Evolutionary conservation across 2,888 invertebrate genomes (phyloP).

Genomic region (Ptilodon capucinus): DNA sequence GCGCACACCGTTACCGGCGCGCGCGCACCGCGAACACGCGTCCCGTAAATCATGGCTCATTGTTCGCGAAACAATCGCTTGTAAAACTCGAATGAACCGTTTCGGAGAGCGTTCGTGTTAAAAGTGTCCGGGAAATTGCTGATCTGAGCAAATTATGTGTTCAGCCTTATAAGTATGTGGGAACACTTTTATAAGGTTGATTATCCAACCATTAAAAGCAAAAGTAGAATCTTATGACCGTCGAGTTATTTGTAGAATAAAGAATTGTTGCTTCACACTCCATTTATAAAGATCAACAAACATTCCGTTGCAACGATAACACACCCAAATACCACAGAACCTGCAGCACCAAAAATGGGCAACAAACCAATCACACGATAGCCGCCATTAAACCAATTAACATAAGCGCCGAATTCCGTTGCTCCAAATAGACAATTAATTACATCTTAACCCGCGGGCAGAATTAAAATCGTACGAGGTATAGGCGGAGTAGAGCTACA

Average conservation of each 20-base stretch:
- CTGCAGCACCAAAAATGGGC: background rate
- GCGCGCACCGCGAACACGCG: conserved; percentile 8
- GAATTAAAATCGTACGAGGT: background rate
- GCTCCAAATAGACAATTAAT: background rate
- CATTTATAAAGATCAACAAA: background rate
- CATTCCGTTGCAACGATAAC: background rate
- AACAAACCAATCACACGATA: background rate
- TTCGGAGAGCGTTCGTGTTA: background rate
- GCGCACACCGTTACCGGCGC: background rate
- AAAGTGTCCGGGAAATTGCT: background rate
- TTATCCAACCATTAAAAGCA: too few relatives aligned
- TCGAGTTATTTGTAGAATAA: too few relatives aligned
- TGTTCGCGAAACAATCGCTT: conserved; percentile 21
- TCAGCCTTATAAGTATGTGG: background rate
- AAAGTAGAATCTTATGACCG: too few relatives aligned
- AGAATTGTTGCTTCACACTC: background rate
- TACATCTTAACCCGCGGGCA: background rate
- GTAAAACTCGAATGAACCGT: conserved; percentile 10
- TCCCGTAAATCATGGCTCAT: conserved; percentile 16
- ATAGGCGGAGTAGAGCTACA: background rate
- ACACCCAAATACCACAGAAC: background rate
- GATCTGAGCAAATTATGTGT: background rate
- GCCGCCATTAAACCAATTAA: background rate
- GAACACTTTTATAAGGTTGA: background rate
- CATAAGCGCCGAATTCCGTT: background rate